Evolutionary conservation across 2,797 vertebrate genomes (phyloP).

Genomic region (Tamandua tetradactyla): DNA sequence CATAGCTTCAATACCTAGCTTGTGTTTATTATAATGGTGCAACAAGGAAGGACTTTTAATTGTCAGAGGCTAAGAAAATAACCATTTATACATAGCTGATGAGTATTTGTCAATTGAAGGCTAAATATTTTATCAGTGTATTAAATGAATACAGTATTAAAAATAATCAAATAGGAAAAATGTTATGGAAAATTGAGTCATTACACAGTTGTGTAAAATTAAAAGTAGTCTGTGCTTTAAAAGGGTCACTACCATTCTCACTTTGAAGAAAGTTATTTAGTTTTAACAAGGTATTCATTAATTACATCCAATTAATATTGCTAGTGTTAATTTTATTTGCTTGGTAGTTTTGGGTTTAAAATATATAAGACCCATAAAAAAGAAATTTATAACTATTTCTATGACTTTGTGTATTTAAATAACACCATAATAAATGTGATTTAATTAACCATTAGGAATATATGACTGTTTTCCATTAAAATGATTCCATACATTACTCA

Average conservation of each 20-base stretch:
- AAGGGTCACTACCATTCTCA: neutral
- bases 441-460: neutral
- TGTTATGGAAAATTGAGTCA: neutral
- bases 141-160: neutral
- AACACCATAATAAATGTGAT: neutral
- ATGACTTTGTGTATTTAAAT: neutral
- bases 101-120: neutral
- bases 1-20: neutral
- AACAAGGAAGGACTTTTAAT: constrained; percentile 18
- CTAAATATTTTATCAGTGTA: neutral
- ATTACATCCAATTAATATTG: neutral
- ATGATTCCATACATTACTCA: neutral
- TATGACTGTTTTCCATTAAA: neutral
- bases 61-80: neutral
- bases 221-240: neutral
- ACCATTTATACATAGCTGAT: neutral
- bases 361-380: neutral
- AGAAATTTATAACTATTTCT: neutral
- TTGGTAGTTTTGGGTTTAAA: neutral
- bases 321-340: neutral
- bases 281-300: neutral
- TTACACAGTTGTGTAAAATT: neutral
- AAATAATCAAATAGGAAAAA: neutral
- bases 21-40: neutral
- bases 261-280: neutral